A percentile compares a stretch with the other conserved stretches of the same genome.
phyloP scores from a whole-genome alignment of 2,797 vertebrate species.

The Danionella dracula region DNA sequence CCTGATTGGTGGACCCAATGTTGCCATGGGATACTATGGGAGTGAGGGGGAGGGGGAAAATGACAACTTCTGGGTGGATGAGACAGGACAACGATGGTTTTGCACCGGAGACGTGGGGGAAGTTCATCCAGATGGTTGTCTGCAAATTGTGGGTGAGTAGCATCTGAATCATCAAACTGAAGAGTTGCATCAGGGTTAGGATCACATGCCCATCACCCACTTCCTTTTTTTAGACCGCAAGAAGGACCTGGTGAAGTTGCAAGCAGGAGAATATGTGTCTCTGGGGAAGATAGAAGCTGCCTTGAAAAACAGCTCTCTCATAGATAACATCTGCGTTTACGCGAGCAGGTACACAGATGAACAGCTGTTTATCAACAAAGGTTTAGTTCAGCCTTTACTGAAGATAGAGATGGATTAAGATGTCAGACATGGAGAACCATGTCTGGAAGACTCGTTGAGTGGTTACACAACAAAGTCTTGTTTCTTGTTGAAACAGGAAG shows the following conservation, averaged over 20 bases:
- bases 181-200: neutral
- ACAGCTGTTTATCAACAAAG: neutral
- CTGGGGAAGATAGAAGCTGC: constrained; percentile 82
- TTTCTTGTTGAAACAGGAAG: no score
- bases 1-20: constrained; percentile 78
- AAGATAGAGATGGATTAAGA: neutral
- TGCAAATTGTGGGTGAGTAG: constrained; percentile 73
- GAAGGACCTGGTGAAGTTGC: constrained; percentile 83
- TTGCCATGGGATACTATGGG: constrained; percentile 81
- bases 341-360: constrained; percentile 72
- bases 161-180: neutral
- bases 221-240: constrained; percentile 69
- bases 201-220: neutral
- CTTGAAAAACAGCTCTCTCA: constrained; percentile 78
- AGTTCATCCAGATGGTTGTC: constrained; percentile 78
- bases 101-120: constrained; percentile 83
- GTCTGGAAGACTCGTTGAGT: no score
- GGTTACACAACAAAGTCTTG: no score
- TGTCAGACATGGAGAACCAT: no score
- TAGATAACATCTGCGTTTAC: constrained; percentile 85
- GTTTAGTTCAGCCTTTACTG: neutral
- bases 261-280: constrained; percentile 84
- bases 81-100: constrained; percentile 80
- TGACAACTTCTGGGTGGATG: constrained; percentile 77
- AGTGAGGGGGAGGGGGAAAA: constrained; percentile 69